Evolutionary conservation across 1,140 invertebrate species (phyloP).

Genomic region (Andricus grossulariae): DNA sequence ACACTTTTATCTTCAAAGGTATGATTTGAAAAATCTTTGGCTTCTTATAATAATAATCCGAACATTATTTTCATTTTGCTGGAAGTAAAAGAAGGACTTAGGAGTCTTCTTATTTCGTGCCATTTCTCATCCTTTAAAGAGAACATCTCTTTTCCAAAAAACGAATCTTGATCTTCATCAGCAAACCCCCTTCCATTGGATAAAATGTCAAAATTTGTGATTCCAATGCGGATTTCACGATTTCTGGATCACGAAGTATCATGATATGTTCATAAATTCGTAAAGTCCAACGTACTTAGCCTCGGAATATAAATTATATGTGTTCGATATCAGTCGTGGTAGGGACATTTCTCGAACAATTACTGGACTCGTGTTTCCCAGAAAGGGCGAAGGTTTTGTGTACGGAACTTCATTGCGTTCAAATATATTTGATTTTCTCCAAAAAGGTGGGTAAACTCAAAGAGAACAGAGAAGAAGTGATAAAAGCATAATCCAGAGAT

Average conservation of each 20-base stretch:
- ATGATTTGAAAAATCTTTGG: conserved; percentile 50
- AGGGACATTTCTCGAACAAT: conserved; percentile 41
- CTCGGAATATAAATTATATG: conserved; percentile 47
- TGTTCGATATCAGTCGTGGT: conserved; percentile 32
- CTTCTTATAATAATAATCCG: conserved; percentile 60
- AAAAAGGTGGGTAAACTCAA: too few relatives aligned
- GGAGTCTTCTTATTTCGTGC: conserved; percentile 64
- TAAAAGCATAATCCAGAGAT: too few relatives aligned
- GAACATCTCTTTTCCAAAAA: conserved; percentile 76
- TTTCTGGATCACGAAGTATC: too few relatives aligned
- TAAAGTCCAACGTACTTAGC: too few relatives aligned
- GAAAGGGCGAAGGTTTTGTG: conserved; percentile 44
- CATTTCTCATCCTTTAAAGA: conserved; percentile 74
- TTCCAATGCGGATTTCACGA: too few relatives aligned
- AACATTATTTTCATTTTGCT: conserved; percentile 70
- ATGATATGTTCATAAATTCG: too few relatives aligned
- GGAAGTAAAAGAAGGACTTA: conserved; percentile 71
- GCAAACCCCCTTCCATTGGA: conserved; percentile 75
- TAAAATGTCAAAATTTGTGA: conserved; percentile 82
- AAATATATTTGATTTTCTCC: too few relatives aligned
- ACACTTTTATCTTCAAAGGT: conserved; percentile 45
- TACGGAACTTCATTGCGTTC: too few relatives aligned
- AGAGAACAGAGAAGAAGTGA: too few relatives aligned
- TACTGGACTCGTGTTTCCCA: conserved; percentile 47
- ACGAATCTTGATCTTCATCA: conserved; percentile 70